Base-by-base conservation (phyloP, 2,888 invertebrate genomes). In the Xestia sexstrigata region DNA sequence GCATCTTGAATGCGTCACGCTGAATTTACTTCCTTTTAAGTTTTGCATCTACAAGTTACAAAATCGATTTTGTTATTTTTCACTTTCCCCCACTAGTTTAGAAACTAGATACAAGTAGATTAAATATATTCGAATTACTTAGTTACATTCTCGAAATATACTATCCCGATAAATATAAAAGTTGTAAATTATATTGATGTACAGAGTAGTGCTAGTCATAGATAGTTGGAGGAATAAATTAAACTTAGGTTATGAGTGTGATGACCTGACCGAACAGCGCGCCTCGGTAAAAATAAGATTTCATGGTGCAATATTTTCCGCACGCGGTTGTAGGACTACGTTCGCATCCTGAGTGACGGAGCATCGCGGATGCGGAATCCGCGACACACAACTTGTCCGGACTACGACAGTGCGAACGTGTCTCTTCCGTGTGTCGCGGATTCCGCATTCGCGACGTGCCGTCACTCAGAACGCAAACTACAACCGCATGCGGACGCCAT, bases 51-150 rank as follows among this genome's bases (percentile, higher is more conserved):
- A 76, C 39, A 58, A 74, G 65, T 77, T 68, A 20, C 70, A 55
- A 52, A 73, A 73, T 80, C 71, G 70, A 52, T 47, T 74, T 83
- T 60, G 74, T 87, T 87, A 70, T 86, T 84, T 78, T 75, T 84
- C 91, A 90, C 86, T 26, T 82, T 83, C 74, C 87, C 79, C 81
- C 84, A 90, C 83, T 87, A 88, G 76, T 83, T 81, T 89, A 90
- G 81, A 74, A 82, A 76, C 39, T 82, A 84, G 76, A 66, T 79
- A 72, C 71, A 77, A 73, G 39, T 76, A 62, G 23, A 68, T 42
- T 26, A 74, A 47, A 55, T 76, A 55, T 76, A 65, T 79, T 70
- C 35, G 69, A 76, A 71, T 74, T n/a, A n/a, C n/a, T n/a, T 78
- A 78, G 82, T 60, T 45, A 52, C 30, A 70, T 75, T 74, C 15